Evolutionary conservation across 2,888 invertebrate species (phyloP).

Genomic region (Pandemis cinnamomeana): DNA sequence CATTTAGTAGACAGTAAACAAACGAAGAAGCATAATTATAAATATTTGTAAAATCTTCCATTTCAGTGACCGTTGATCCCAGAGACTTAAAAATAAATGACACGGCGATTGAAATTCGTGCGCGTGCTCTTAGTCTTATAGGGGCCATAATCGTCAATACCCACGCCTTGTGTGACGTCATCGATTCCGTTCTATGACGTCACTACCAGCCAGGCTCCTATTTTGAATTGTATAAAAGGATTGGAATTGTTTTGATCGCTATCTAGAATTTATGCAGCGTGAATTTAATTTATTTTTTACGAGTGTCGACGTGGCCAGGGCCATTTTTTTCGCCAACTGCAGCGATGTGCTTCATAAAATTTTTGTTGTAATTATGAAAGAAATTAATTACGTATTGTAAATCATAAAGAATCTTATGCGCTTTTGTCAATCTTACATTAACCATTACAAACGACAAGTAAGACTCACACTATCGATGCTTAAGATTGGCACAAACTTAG

Average conservation of each 20-base stretch:
- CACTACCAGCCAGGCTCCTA: constrained; percentile 3
- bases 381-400: neutral
- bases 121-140: constrained; percentile 24
- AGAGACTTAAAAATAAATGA: neutral
- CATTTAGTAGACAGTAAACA: no score
- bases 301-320: constrained; percentile 1
- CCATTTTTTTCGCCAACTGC: neutral
- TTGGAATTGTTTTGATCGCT: constrained; percentile 21
- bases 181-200: constrained; percentile 2
- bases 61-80: neutral
- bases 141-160: constrained; percentile 4
- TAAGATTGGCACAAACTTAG: no score
- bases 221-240: constrained; percentile 28
- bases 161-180: constrained; percentile 28
- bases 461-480: no score
- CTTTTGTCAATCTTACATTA: no score
- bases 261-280: constrained; percentile 25
- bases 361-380: neutral
- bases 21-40: no score
- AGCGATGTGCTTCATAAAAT: neutral
- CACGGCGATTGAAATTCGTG: neutral
- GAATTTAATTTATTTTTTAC: constrained; percentile 20
- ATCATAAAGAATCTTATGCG: no score
- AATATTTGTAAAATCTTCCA: neutral
- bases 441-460: no score